Conservation (phyloP, 2,113 vertebrate genomes). For the Clarias magur region DNA sequence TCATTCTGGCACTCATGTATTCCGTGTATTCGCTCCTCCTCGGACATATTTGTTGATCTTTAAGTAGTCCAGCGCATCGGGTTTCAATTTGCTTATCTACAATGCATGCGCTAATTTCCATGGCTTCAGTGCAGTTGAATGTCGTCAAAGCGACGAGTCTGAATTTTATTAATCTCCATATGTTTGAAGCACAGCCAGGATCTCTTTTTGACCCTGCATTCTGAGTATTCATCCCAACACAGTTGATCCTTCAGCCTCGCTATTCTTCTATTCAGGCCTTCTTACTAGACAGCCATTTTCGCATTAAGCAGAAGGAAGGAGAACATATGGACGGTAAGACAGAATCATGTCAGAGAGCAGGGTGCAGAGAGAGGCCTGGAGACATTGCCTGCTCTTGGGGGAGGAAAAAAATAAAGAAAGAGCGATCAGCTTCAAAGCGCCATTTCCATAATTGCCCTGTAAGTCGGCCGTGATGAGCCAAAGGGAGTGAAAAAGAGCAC, state of each 20-base stretch:
- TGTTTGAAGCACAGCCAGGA: slow-evolving; percentile 26
- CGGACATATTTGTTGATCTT: neutral
- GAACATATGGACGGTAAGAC: slow-evolving; percentile 52
- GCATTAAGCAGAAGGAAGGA: slow-evolving; percentile 52
- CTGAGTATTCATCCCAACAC: neutral
- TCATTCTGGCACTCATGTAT: too few relatives aligned
- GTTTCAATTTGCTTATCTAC: slow-evolving; percentile 18
- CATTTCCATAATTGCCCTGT: slow-evolving; percentile 99
- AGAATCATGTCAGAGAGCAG: slow-evolving; percentile 62
- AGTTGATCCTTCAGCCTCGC: slow-evolving; percentile 10
- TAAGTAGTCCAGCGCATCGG: neutral
- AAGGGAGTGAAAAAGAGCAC: slow-evolving; percentile 86
- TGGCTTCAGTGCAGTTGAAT: neutral
- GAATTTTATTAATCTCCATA: slow-evolving; percentile 27
- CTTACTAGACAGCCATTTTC: slow-evolving; percentile 48
- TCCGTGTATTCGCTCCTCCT: neutral
- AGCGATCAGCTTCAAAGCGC: slow-evolving; percentile 86
- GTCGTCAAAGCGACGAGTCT: neutral
- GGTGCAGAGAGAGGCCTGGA: slow-evolving; percentile 49
- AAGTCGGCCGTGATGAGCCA: slow-evolving; percentile 91
- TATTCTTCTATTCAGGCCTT: slow-evolving; percentile 42
- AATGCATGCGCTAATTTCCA: slow-evolving; percentile 2
- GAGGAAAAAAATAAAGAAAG: slow-evolving; percentile 57
- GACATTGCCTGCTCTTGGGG: slow-evolving; percentile 36
- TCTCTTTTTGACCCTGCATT: slow-evolving; percentile 14